A percentile compares a stretch with the other conserved stretches of the same genome.
phyloP scores from a whole-genome alignment of 2,888 invertebrate genomes.

The Yponomeuta sedellus region DNA sequence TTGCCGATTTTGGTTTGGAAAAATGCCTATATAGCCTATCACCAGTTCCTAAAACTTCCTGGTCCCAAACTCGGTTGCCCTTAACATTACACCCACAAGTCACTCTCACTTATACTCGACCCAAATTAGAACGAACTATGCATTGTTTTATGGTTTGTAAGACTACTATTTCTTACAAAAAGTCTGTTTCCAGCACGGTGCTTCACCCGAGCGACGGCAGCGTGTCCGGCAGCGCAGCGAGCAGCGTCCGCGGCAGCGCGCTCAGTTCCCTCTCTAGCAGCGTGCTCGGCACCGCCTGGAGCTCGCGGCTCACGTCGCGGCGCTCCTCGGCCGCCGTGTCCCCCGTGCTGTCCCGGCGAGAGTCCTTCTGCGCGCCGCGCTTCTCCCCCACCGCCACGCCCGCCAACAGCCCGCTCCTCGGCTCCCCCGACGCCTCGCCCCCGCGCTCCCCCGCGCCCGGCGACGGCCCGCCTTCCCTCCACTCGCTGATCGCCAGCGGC shows the following conservation, averaged over 20 bases:
- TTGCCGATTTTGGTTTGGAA: no score
- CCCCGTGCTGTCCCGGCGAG: conserved; percentile 82
- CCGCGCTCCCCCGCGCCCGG: conserved; percentile 81
- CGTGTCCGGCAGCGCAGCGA: conserved; percentile 80
- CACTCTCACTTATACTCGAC: no score
- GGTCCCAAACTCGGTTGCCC: no score
- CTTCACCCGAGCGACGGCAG: conserved; percentile 93
- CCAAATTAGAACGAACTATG: no score
- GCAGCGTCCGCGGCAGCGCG: conserved; percentile 77
- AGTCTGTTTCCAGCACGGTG: conserved; percentile 79
- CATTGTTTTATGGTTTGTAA: no score
- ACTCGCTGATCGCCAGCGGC: conserved; percentile 71
- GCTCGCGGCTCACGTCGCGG: conserved; percentile 79
- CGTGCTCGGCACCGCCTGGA: conserved; percentile 76
- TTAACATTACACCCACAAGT: no score
- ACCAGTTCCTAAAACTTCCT: no score
- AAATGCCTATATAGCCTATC: no score
- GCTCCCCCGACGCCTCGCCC: conserved; percentile 75
- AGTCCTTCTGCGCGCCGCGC: conserved; percentile 83
- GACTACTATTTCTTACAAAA: no score
- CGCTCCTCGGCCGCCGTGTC: conserved; percentile 68
- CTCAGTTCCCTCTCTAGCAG: conserved; percentile 71
- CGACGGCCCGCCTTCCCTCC: conserved; percentile 65
- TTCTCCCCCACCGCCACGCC: conserved; percentile 91
- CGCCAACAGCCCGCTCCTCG: conserved; percentile 87